Evolutionary conservation across 1,140 invertebrate species (phyloP), one percentile per base, ranked within the genome.

Genomic region (Pararge aegeria): DNA sequence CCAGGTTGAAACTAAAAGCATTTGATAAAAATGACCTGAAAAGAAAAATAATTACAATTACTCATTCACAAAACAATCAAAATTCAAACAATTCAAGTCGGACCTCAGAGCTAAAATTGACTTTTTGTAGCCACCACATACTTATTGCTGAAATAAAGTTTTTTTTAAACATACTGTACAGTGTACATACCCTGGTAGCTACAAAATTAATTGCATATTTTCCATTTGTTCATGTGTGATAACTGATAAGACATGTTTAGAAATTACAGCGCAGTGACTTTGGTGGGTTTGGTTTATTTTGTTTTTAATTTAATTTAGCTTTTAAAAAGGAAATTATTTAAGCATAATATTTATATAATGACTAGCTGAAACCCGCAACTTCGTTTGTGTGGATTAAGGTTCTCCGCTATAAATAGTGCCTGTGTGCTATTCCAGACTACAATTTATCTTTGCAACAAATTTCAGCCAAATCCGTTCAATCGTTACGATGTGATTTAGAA

Each of bases 201-300:
- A 50, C 29, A 61, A 60, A 57, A 55, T 44, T 55, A 62, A 72
- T 72, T 61, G 40, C 69, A 68, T 59, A 60, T 18, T 61, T 61
- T 55, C 18, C 38, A 19, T 54, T 49, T 55, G 24, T 64, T 37
- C 27, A 51, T 64, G 66, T 55, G 34, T 68, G 73, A 80, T 80
- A 80, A 77, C 30, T 68, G 75, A 80, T 83, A 81, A 80, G 68
- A 66, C 64, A 80, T 80, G 78, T 38, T 60, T 52, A 69, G 48
- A 58, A 64, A 48, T 46, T 63, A 66, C 52, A 34, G 51, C 51
- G 66, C 27, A 48, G 57, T 73, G 29, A 30, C 69, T 30, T 59
- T 68, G 69, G 80, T 83, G 61, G 70, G 79, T 73, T 46, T 53
- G 12, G 24, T 24, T 13, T 29, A n/a, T 55, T 46, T 50, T 10